phyloP scores from a whole-genome alignment of 2,888 invertebrate species.

The Erynnis tages region DNA sequence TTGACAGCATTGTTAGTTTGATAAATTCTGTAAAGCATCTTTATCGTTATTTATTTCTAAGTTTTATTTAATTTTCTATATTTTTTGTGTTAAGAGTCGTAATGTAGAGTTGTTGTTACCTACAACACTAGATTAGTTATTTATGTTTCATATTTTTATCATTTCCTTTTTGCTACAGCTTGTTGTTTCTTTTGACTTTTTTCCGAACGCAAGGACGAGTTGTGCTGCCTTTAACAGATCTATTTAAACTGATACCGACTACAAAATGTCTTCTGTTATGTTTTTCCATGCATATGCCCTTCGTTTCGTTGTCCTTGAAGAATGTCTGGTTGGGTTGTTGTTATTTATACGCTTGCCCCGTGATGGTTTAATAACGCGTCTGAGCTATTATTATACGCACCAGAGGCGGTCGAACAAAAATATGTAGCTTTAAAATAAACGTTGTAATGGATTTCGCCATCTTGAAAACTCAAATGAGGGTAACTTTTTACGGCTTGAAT shows the following conservation, averaged over 20 bases:
- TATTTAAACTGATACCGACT: slow-evolving; percentile 46
- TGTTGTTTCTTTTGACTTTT: background rate
- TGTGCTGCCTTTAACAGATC: slow-evolving; percentile 38
- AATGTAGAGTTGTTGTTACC: background rate
- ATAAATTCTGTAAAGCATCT: too few relatives aligned
- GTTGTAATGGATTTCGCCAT: background rate
- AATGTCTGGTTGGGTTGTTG: slow-evolving; percentile 48
- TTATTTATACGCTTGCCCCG: slow-evolving; percentile 34
- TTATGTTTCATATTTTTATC: too few relatives aligned
- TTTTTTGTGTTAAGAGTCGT: too few relatives aligned
- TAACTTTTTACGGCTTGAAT: background rate
- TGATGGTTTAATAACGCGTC: slow-evolving; percentile 9
- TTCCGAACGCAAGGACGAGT: background rate
- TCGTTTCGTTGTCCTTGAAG: slow-evolving; percentile 73
- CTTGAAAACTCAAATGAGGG: background rate
- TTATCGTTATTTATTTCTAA: too few relatives aligned
- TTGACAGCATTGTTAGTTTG: too few relatives aligned
- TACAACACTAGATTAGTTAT: background rate
- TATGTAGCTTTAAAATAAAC: background rate
- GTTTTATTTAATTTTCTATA: too few relatives aligned
- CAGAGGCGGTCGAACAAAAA: background rate
- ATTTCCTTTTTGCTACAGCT: too few relatives aligned
- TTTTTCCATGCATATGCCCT: slow-evolving; percentile 73
- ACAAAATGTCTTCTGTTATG: slow-evolving; percentile 46
- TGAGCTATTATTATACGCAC: slow-evolving; percentile 8